Conservation (phyloP, 2,797 vertebrate species). For the Chelmon rostratus region DNA sequence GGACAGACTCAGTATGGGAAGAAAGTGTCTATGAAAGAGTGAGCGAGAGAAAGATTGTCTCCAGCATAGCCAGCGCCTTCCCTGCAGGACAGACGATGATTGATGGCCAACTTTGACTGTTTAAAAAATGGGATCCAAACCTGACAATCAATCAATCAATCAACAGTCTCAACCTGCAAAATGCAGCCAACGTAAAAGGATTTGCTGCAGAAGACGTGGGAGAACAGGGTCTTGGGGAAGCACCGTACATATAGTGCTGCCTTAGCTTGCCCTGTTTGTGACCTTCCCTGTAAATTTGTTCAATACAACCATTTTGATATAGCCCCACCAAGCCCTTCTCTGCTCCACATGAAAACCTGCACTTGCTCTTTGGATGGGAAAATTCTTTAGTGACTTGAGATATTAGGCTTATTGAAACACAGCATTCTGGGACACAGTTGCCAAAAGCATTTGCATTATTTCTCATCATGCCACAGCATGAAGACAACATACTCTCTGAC, state of each 20-base stretch:
- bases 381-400: constrained; percentile 38
- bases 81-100: constrained; percentile 64
- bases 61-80: constrained; percentile 9
- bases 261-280: constrained; percentile 14
- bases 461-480: constrained; percentile 61
- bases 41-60: constrained; percentile 16
- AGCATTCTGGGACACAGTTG: constrained; percentile 48
- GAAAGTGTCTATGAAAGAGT: neutral
- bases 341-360: constrained; percentile 34
- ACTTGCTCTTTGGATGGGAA: constrained; percentile 25
- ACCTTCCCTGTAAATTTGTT: constrained; percentile 66
- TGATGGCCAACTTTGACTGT: constrained; percentile 69
- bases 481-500: constrained; percentile 49
- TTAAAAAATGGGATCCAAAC: constrained; percentile 71
- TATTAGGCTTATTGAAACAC: constrained; percentile 52
- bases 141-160: constrained; percentile 78
- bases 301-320: constrained; percentile 46
- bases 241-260: neutral
- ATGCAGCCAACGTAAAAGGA: constrained; percentile 10
- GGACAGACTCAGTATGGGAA: constrained; percentile 1
- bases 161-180: constrained; percentile 23
- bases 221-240: constrained; percentile 18
- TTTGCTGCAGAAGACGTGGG: constrained; percentile 8
- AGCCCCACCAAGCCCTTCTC: constrained; percentile 12
- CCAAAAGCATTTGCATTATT: constrained; percentile 67